Conservation (phyloP, 2,888 invertebrate genomes). For the Trachelus iudaicus region DNA sequence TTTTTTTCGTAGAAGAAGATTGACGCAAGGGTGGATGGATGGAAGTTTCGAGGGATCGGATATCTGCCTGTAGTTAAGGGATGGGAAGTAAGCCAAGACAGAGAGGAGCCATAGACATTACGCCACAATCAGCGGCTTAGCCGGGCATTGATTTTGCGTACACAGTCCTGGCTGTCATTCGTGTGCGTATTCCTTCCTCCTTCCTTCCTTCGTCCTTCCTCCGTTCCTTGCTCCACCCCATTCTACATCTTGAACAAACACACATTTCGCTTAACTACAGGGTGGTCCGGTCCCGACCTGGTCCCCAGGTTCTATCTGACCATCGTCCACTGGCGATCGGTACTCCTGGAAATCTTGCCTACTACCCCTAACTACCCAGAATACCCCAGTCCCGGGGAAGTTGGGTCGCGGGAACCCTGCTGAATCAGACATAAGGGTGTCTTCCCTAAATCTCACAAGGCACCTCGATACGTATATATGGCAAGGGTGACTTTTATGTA, state of each 20-base stretch:
- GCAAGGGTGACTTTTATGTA: neutral
- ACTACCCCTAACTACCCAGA: neutral
- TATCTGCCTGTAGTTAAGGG: neutral
- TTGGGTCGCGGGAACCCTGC: neutral
- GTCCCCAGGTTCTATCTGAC: neutral
- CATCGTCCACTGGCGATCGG: slow-evolving; percentile 16
- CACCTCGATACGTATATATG: neutral
- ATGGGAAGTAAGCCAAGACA: slow-evolving; percentile 37
- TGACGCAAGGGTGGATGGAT: neutral
- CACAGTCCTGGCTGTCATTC: slow-evolving; percentile 49
- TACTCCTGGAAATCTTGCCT: slow-evolving; percentile 15
- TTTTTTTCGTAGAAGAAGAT: neutral
- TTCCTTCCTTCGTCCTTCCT: slow-evolving; percentile 9
- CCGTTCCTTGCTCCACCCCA: neutral
- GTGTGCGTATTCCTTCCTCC: slow-evolving; percentile 42
- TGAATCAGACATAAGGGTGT: neutral
- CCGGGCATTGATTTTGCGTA: slow-evolving; percentile 60
- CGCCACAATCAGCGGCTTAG: slow-evolving; percentile 53
- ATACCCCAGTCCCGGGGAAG: neutral
- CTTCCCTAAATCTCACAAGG: neutral
- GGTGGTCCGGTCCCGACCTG: neutral
- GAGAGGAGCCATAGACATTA: slow-evolving; percentile 14
- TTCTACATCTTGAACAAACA: slow-evolving; percentile 27
- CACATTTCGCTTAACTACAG: slow-evolving; percentile 27
- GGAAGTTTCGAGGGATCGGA: neutral